Evolutionary conservation across 2,113 vertebrate species (phyloP).

Genomic region (Pelecanoides urinatrix): DNA sequence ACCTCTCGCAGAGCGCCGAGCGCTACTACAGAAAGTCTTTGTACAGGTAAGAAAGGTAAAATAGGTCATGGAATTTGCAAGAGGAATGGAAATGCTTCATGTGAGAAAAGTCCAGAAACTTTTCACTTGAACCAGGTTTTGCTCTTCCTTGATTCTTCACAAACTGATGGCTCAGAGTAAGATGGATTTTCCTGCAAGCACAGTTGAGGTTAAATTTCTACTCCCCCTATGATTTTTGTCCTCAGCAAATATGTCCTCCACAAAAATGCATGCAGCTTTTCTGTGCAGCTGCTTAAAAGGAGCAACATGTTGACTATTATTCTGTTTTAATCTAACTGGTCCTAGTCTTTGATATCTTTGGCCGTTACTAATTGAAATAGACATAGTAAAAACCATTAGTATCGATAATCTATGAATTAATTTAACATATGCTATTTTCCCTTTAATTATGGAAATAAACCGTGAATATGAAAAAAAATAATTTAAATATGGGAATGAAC

Average conservation of each 20-base stretch:
- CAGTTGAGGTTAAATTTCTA: background rate
- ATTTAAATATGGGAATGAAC: background rate
- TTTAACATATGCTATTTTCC: background rate
- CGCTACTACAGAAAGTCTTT: conserved; percentile 97
- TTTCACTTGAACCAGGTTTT: background rate
- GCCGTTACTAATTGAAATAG: background rate
- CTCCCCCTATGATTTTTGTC: background rate
- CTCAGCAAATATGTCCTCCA: background rate
- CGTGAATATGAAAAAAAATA: background rate
- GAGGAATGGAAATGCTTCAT: background rate
- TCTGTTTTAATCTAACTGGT: background rate
- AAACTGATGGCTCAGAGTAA: background rate
- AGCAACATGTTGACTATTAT: rapidly evolving
- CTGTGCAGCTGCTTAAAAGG: background rate
- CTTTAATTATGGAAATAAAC: background rate
- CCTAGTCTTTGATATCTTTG: background rate
- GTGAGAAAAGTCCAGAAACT: background rate
- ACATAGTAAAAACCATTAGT: background rate
- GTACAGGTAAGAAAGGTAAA: conserved; percentile 83
- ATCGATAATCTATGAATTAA: background rate
- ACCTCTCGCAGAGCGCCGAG: conserved; percentile 90
- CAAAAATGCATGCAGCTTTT: background rate
- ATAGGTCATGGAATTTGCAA: background rate
- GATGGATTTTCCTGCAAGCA: background rate
- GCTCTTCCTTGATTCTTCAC: background rate